Base-by-base conservation (phyloP, 1,140 invertebrate species). In the Meteorus sp. region DNA sequence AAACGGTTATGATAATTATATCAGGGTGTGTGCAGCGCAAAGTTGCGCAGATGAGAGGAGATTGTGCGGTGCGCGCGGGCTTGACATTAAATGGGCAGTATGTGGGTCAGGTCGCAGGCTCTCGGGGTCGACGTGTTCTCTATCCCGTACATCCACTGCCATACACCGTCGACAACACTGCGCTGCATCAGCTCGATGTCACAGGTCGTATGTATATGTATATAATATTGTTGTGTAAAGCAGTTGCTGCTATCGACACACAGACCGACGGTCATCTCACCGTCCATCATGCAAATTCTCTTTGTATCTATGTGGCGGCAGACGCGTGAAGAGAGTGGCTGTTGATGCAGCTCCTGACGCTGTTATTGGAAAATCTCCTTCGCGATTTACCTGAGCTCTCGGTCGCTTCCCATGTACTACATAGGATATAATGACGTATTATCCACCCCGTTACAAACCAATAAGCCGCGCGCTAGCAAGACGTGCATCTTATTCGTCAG, bases 361-460 rank as follows among this genome's bases (percentile, higher is more conserved):
- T 27, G 31, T 54, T 48, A 41, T 43, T 13, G 44, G 50, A 54
- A n/a, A 35, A 62, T 31, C 20, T 62, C 51, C 44, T 31, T 65
- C 61, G 62, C 68, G 63, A 64, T 62, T 60, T 56, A 58, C 48
- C 25, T 60, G 56, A 60, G 22, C 39, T 51, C 48, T 35, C 63
- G 60, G 31, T 41, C 43, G 54, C 59, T 72, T 72, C 69, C 69
- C 71, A 71, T 72, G 71, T 71, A 70, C 63, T 62, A 70, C 65
- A 67, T 71, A 69, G 61, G 59, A 64, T 72, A n/a, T n/a, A 72
- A 72, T 72, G 61, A 69, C 65, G 64, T 55, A 60, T 61, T 58
- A 63, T 69, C 48, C 56, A 48, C 25, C 50, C 60, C 60, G 56
- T 62, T 62, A 63, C 56, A 51, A 57, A 64, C 61, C 61, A 65